Evolutionary conservation across 2,888 invertebrate species (phyloP).

Genomic region (Rhingia rostrata): DNA sequence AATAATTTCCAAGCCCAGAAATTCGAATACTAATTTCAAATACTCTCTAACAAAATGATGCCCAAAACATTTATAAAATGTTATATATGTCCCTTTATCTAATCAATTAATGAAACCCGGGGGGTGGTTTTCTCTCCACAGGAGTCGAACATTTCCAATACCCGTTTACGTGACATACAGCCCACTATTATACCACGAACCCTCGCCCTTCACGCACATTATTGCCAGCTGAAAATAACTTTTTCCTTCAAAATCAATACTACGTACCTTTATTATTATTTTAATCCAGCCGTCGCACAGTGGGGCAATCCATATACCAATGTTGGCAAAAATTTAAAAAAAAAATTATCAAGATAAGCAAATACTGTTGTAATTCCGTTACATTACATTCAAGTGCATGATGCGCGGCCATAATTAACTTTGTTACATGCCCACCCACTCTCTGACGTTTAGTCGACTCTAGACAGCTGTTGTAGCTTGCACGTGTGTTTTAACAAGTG

Average conservation of each 20-base stretch:
- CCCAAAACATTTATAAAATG: constrained; percentile 24
- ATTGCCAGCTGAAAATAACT: constrained; percentile 62
- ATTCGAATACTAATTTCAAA: not conserved
- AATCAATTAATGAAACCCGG: constrained; percentile 46
- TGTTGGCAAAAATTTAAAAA: no score
- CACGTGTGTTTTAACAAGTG: no score
- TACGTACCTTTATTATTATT: constrained; percentile 66
- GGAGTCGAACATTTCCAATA: constrained; percentile 9
- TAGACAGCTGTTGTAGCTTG: no score
- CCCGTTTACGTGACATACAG: constrained; percentile 50
- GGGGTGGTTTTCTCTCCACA: not conserved
- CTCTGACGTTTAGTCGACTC: no score
- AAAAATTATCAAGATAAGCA: no score
- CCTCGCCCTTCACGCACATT: constrained; percentile 34
- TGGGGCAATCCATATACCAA: no score
- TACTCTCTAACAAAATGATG: constrained; percentile 15
- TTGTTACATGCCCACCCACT: no score
- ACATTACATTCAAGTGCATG: no score
- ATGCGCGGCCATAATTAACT: no score
- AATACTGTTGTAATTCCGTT: no score
- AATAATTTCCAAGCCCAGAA: no score
- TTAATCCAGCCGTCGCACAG: constrained; percentile 59
- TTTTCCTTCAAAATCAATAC: constrained; percentile 64
- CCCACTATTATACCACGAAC: constrained; percentile 22
- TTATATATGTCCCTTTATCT: constrained; percentile 12